Percentiles rank a stretch among this genome's conserved stretches.
Conservation (phyloP, 2,888 invertebrate genomes). For the Idaea aversata region DNA sequence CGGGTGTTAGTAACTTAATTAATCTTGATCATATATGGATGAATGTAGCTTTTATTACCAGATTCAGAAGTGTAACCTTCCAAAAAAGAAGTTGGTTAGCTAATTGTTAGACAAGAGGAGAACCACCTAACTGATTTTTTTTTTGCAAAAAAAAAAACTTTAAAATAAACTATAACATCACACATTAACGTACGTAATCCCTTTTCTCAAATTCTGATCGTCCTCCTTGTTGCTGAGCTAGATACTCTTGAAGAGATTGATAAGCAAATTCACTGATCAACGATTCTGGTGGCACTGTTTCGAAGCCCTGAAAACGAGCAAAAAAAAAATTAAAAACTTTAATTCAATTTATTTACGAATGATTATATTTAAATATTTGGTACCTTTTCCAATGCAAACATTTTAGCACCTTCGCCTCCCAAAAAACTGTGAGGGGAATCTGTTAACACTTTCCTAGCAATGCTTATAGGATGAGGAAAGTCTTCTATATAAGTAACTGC, state of each 20-base stretch:
- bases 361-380: neutral
- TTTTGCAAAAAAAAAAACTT: too few relatives aligned
- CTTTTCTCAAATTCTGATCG: slow-evolving; percentile 81
- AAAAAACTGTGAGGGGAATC: slow-evolving; percentile 87
- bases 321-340: slow-evolving; percentile 11
- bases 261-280: slow-evolving; percentile 84
- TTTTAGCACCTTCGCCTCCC: slow-evolving; percentile 86
- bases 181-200: slow-evolving; percentile 45
- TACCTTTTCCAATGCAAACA: slow-evolving; percentile 83
- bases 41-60: too few relatives aligned
- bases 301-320: slow-evolving; percentile 73
- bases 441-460: slow-evolving; percentile 88
- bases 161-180: neutral
- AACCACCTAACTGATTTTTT: too few relatives aligned
- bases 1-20: too few relatives aligned
- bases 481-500: slow-evolving; percentile 88
- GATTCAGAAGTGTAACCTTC: too few relatives aligned
- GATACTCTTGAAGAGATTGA: slow-evolving; percentile 81
- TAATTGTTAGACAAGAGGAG: too few relatives aligned
- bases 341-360: too few relatives aligned
- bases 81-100: too few relatives aligned
- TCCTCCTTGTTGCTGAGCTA: slow-evolving; percentile 72
- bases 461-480: slow-evolving; percentile 87
- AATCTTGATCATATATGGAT: too few relatives aligned
- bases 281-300: slow-evolving; percentile 81